Percentiles rank a stretch among this genome's conserved stretches.
phyloP scores from a whole-genome alignment of 2,888 invertebrate species.

The Pristionchus entomophagus region DNA sequence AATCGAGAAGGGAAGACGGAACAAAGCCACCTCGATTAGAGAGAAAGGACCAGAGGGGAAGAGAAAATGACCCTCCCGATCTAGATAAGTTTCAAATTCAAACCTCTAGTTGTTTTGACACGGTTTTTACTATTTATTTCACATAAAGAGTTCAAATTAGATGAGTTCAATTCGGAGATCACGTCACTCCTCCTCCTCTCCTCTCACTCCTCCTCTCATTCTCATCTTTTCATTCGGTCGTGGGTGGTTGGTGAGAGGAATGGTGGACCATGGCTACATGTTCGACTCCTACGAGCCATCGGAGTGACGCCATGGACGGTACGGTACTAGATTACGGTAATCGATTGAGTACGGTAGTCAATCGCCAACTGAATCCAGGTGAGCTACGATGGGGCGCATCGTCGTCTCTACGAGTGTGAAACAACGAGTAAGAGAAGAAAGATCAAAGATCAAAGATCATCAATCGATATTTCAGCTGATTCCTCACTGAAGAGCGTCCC shows the following conservation, averaged over 20 bases:
- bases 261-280: constrained; percentile 13
- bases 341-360: neutral
- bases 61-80: neutral
- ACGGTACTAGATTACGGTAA: constrained; percentile 11
- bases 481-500: neutral
- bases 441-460: constrained; percentile 25
- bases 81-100: neutral
- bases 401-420: neutral
- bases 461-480: neutral
- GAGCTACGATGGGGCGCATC: neutral
- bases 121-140: too few species aligned
- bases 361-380: constrained; percentile 6
- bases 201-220: neutral
- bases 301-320: constrained; percentile 10
- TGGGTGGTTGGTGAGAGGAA: neutral
- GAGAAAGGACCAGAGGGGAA: neutral
- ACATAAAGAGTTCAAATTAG: neutral
- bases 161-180: neutral
- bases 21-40: constrained; percentile 12
- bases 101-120: too few species aligned
- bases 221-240: neutral
- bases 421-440: neutral
- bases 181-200: neutral
- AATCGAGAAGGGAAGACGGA: constrained; percentile 14
- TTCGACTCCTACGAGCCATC: constrained; percentile 8